Conservation (phyloP, 2,113 vertebrate species). For the Platycercus adscitus region DNA sequence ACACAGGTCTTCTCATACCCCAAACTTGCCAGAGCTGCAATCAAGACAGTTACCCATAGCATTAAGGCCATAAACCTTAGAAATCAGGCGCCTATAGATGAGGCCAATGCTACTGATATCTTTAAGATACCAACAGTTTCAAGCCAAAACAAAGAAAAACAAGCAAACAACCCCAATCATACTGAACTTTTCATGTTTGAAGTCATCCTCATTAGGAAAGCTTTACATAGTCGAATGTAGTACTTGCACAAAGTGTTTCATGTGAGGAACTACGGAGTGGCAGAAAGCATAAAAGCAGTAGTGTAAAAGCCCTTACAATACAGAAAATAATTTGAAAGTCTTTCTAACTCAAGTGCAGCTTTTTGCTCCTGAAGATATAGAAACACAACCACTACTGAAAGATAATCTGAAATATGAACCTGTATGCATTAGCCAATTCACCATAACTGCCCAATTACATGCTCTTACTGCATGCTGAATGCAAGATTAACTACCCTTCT, state of each 20-base stretch:
- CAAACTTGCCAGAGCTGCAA: conserved; percentile 91
- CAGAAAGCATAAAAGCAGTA: neutral
- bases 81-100: neutral
- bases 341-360: neutral
- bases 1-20: conserved; percentile 98
- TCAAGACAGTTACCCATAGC: neutral
- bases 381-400: neutral
- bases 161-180: neutral
- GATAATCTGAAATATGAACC: neutral
- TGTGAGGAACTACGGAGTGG: neutral
- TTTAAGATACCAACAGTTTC: neutral
- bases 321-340: neutral
- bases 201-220: neutral
- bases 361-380: neutral
- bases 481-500: neutral
- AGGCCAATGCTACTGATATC: neutral
- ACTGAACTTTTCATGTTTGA: neutral
- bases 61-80: neutral
- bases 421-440: neutral
- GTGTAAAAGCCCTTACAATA: neutral
- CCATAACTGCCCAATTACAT: neutral
- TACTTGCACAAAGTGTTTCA: neutral
- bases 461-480: neutral
- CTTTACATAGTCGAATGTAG: neutral
- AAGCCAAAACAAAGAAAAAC: neutral